These are phyloP conservation scores for Drosophila seguyi DNA, from an alignment of 1,140 invertebrate genomes.

Conservation along the genomic window DNA sequence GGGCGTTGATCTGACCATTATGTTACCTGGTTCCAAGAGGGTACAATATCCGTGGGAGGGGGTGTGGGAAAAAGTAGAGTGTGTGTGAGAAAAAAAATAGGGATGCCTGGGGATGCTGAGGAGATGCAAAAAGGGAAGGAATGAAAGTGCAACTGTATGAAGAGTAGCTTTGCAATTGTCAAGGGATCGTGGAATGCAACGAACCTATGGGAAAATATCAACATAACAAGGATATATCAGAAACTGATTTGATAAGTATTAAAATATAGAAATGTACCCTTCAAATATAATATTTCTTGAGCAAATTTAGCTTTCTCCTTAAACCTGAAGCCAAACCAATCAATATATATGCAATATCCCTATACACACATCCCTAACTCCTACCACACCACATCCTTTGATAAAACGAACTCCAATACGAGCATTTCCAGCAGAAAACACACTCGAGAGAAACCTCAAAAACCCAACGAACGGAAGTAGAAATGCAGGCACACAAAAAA, in stretches of 20 bases:
- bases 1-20: constrained; percentile 70
- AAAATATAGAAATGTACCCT: not conserved
- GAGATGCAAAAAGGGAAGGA: constrained; percentile 8
- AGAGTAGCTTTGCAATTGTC: not conserved
- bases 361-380: constrained; percentile 2
- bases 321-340: constrained; percentile 1
- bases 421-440: constrained; percentile 19
- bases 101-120: constrained; percentile 11
- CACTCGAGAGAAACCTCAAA: constrained; percentile 52
- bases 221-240: not conserved
- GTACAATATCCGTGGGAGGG: constrained; percentile 16
- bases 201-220: not conserved
- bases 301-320: not conserved
- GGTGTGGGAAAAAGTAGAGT: constrained; percentile 32
- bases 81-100: constrained; percentile 57
- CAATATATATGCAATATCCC: constrained; percentile 1
- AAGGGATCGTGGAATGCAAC: not conserved
- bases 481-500: constrained; percentile 49
- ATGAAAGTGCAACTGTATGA: constrained; percentile 19
- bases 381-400: constrained; percentile 34
- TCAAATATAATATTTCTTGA: too few species aligned
- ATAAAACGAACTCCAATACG: constrained; percentile 43
- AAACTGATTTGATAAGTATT: not conserved
- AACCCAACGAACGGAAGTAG: constrained; percentile 53
- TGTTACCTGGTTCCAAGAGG: constrained; percentile 40